A percentile compares a stretch with the other conserved stretches of the same genome.
These are phyloP conservation scores for Oasisia sp. DNA, from an alignment of 2,888 invertebrate species.

Conservation along the genomic window DNA sequence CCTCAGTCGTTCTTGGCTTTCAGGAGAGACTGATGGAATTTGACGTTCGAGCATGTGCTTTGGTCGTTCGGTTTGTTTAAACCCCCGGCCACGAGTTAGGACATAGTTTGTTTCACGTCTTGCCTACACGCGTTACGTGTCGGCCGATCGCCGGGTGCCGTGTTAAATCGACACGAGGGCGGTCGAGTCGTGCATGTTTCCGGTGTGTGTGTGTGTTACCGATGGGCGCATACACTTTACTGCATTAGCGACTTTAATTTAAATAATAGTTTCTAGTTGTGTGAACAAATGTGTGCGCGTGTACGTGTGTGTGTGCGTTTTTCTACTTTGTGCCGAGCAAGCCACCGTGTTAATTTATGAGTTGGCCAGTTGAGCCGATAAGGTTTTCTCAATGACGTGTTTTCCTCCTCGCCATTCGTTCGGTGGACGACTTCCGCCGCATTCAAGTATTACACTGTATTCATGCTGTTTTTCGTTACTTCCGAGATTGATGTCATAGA, in stretches of 20 bases:
- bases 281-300: neutral
- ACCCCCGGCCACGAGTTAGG: neutral
- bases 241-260: conserved; percentile 10
- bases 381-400: neutral
- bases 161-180: neutral
- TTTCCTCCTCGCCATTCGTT: neutral
- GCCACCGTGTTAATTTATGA: neutral
- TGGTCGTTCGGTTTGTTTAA: neutral
- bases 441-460: neutral
- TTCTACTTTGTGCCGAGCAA: neutral
- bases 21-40: neutral
- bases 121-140: neutral
- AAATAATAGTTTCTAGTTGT: neutral
- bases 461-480: neutral
- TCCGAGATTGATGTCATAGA: neutral
- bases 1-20: neutral
- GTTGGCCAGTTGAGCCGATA: neutral
- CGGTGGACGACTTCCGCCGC: neutral
- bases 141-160: neutral
- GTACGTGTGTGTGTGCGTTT: neutral
- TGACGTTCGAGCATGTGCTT: neutral
- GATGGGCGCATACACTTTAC: neutral
- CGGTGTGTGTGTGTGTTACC: neutral
- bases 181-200: neutral
- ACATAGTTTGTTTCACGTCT: neutral